Conservation (phyloP, 2,113 vertebrate genomes). For the Ophiodon elongatus region DNA sequence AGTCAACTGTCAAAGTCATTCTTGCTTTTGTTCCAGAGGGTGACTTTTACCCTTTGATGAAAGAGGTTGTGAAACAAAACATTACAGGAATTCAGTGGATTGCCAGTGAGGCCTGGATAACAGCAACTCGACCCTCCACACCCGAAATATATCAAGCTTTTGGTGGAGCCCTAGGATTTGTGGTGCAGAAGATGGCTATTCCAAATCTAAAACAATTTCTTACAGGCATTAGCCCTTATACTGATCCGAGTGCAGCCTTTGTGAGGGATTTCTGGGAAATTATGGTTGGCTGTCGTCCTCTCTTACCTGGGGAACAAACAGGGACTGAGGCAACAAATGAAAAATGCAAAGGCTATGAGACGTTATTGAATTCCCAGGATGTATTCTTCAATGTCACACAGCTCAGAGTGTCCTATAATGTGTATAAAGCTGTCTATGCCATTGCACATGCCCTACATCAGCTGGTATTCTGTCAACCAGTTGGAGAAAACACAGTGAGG, state of each 20-base stretch:
- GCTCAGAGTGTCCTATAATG: constrained; percentile 83
- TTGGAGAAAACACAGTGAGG: constrained; percentile 6
- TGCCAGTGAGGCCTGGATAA: constrained; percentile 86
- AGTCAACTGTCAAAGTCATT: constrained; percentile 82
- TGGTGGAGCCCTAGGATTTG: constrained; percentile 82
- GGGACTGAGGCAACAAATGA: background rate
- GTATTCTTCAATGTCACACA: constrained; percentile 82
- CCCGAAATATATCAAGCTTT: constrained; percentile 78
- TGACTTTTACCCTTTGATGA: constrained; percentile 84
- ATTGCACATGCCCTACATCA: constrained; percentile 82
- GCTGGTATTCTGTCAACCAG: constrained; percentile 76
- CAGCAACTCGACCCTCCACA: constrained; percentile 74
- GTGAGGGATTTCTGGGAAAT: constrained; percentile 80
- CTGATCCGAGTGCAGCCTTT: constrained; percentile 62
- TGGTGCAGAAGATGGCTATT: constrained; percentile 81
- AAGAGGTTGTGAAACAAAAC: constrained; percentile 81
- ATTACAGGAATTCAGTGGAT: constrained; percentile 87
- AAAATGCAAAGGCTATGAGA: constrained; percentile 78
- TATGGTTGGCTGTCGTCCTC: constrained; percentile 73
- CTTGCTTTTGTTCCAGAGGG: constrained; percentile 82
- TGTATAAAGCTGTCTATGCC: constrained; percentile 85
- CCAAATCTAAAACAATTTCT: constrained; percentile 78
- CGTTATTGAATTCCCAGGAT: constrained; percentile 67
- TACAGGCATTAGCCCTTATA: constrained; percentile 69
- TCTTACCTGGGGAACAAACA: background rate